Evolutionary conservation across 1,140 invertebrate genomes (phyloP).

Genomic region (Drosophila pruinosa): DNA sequence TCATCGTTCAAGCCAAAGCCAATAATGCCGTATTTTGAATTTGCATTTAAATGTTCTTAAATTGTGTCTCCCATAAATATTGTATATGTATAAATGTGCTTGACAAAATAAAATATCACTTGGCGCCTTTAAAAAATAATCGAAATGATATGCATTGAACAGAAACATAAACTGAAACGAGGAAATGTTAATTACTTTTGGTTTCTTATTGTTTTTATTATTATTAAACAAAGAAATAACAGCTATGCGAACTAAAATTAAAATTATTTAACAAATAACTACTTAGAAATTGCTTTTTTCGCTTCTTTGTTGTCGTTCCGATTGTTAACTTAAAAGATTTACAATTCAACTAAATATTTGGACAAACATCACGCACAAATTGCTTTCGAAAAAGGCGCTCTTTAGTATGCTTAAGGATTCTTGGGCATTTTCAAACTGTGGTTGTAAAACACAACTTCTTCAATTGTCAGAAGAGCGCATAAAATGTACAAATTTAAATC

Average conservation of each 20-base stretch:
- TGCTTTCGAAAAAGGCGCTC: slow-evolving; percentile 27
- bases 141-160: neutral
- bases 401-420: slow-evolving; percentile 29
- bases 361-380: slow-evolving; percentile 73
- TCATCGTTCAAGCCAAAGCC: slow-evolving; percentile 47
- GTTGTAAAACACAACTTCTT: slow-evolving; percentile 50
- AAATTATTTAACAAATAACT: slow-evolving; percentile 77
- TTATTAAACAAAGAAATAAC: slow-evolving; percentile 72
- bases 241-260: slow-evolving; percentile 65
- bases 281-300: slow-evolving; percentile 37
- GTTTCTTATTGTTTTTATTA: slow-evolving; percentile 47
- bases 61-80: slow-evolving; percentile 1
- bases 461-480: slow-evolving; percentile 39
- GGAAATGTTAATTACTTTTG: slow-evolving; percentile 16
- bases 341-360: slow-evolving; percentile 63
- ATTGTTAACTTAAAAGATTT: slow-evolving; percentile 35
- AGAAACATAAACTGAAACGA: slow-evolving; percentile 14
- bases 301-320: slow-evolving; percentile 19
- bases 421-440: slow-evolving; percentile 27
- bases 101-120: slow-evolving; percentile 61
- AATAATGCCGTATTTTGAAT: slow-evolving; percentile 8
- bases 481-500: slow-evolving; percentile 71
- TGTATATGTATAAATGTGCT: slow-evolving; percentile 8
- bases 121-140: slow-evolving; percentile 20
- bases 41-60: slow-evolving; percentile 24